These are phyloP conservation scores for Hepsetus odoe DNA, from an alignment of 2,113 vertebrate species.

Conservation along the genomic window DNA sequence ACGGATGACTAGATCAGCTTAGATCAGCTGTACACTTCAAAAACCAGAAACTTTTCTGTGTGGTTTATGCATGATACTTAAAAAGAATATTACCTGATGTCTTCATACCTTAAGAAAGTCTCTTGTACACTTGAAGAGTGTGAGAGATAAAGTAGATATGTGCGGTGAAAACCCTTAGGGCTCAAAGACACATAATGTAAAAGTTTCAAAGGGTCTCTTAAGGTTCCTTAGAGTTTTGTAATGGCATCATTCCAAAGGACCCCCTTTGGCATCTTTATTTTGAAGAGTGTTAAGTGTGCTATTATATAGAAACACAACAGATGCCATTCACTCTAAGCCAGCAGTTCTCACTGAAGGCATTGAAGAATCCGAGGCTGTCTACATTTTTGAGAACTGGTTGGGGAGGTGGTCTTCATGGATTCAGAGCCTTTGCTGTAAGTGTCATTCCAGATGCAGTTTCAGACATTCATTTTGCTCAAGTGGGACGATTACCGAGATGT, in stretches of 20 bases:
- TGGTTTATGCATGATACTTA: too few relatives aligned
- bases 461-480: slow-evolving; percentile 4
- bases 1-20: neutral
- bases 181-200: too few relatives aligned
- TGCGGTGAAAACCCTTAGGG: too few relatives aligned
- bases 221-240: neutral
- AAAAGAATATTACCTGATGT: too few relatives aligned
- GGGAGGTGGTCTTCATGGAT: neutral
- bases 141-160: too few relatives aligned
- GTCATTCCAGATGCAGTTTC: neutral
- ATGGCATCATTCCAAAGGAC: neutral
- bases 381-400: neutral
- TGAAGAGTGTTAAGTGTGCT: neutral
- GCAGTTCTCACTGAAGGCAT: neutral
- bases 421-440: neutral
- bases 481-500: neutral
- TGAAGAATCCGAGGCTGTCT: neutral
- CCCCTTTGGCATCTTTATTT: neutral
- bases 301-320: neutral
- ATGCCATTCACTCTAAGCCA: neutral
- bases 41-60: too few relatives aligned
- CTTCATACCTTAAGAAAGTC: too few relatives aligned
- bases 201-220: neutral
- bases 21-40: neutral
- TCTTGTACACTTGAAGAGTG: too few relatives aligned